phyloP scores from a whole-genome alignment of 1,140 invertebrate genomes.

The Dysdera silvatica region DNA sequence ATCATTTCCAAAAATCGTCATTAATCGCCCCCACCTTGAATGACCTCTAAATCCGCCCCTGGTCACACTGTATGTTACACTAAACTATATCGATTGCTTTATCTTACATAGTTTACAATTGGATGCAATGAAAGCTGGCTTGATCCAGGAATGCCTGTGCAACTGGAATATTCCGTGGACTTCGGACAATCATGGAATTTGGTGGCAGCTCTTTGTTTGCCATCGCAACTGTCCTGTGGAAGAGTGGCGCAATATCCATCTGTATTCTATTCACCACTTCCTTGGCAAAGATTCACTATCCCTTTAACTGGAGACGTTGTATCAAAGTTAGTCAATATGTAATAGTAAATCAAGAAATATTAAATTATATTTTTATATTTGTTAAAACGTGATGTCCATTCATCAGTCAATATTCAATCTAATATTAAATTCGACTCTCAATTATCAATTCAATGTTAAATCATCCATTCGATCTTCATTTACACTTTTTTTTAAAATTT shows the following conservation, averaged over 20 bases:
- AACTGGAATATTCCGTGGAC: slow-evolving; percentile 45
- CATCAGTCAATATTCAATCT: too few relatives aligned
- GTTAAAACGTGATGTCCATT: too few relatives aligned
- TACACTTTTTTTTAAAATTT: neutral
- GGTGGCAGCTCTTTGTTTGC: slow-evolving; percentile 34
- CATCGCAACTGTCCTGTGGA: slow-evolving; percentile 40
- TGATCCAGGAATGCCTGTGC: slow-evolving; percentile 33
- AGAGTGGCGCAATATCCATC: slow-evolving; percentile 37
- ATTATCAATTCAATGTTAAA: too few relatives aligned
- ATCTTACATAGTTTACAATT: slow-evolving; percentile 15
- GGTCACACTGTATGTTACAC: too few relatives aligned
- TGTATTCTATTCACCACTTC: slow-evolving; percentile 34
- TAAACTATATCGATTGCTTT: too few relatives aligned
- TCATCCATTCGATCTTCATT: neutral
- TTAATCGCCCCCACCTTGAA: too few relatives aligned
- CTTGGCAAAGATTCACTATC: slow-evolving; percentile 42
- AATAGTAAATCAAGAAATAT: too few relatives aligned
- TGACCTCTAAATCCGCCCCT: too few relatives aligned
- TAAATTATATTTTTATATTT: too few relatives aligned
- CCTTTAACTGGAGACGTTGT: slow-evolving; percentile 40
- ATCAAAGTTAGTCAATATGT: slow-evolving; percentile 42
- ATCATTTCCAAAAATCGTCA: too few relatives aligned
- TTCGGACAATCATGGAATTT: slow-evolving; percentile 44
- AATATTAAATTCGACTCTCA: too few relatives aligned
- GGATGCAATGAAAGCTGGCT: slow-evolving; percentile 28